Evolutionary conservation across 1,140 invertebrate species (phyloP).

Genomic region (Bactericera cockerelli): DNA sequence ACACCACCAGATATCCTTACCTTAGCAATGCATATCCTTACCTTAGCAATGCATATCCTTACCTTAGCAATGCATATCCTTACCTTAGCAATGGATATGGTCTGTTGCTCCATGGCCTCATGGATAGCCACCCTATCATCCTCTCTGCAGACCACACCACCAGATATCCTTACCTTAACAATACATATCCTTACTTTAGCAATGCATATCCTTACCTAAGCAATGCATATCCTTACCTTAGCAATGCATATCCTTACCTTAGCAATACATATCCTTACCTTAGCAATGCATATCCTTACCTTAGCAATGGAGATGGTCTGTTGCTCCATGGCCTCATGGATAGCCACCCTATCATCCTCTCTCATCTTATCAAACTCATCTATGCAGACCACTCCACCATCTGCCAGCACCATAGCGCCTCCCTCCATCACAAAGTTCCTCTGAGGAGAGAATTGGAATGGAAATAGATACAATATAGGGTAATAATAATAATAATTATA

Average conservation of each 20-base stretch:
- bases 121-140: slow-evolving; percentile 98
- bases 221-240: too few relatives aligned
- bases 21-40: too few relatives aligned
- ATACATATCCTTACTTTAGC: too few relatives aligned
- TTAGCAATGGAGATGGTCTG: slow-evolving; percentile 99
- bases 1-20: too few relatives aligned
- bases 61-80: slow-evolving; percentile 86
- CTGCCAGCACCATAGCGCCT: slow-evolving; percentile 98
- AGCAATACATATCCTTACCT: too few relatives aligned
- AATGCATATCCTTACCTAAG: too few relatives aligned
- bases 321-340: slow-evolving; percentile 99
- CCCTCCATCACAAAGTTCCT: slow-evolving; percentile 98
- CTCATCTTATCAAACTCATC: slow-evolving; percentile 99
- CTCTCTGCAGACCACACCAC: slow-evolving; percentile 95
- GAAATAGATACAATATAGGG: too few relatives aligned
- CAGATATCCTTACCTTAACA: slow-evolving; percentile 99
- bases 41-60: slow-evolving; percentile 98
- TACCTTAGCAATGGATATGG: slow-evolving; percentile 97
- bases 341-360: slow-evolving; percentile 96
- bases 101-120: slow-evolving; percentile 99
- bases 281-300: slow-evolving; percentile 37
- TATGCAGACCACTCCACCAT: slow-evolving; percentile 98
- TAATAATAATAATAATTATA: too few relatives aligned
- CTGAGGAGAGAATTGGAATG: too few relatives aligned
- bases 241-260: too few relatives aligned